phyloP scores from a whole-genome alignment of 2,888 invertebrate genomes.

The Limenitis camilla region DNA sequence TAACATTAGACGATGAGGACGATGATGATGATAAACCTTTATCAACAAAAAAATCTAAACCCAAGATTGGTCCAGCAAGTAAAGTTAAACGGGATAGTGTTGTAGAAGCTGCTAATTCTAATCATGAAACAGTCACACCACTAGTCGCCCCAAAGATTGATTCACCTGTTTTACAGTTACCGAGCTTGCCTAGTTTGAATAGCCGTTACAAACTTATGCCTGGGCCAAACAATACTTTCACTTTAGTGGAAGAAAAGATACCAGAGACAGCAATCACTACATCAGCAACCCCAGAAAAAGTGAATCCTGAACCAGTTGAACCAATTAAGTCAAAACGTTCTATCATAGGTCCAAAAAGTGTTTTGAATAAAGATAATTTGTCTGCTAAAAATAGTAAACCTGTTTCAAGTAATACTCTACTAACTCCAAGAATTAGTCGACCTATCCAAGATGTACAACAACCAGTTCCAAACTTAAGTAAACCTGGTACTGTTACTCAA shows the following conservation, averaged over 20 bases:
- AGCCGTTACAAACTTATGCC: slow-evolving; percentile 55
- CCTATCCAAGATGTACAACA: too few species aligned
- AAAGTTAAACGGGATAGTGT: slow-evolving; percentile 37
- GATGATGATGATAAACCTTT: slow-evolving; percentile 26
- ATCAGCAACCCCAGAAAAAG: slow-evolving; percentile 9
- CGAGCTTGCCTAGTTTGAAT: slow-evolving; percentile 43
- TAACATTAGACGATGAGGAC: slow-evolving; percentile 19
- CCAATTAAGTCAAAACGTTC: background rate
- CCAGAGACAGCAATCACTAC: too few species aligned
- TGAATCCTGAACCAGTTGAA: background rate
- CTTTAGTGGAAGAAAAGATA: slow-evolving; percentile 55
- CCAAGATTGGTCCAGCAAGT: slow-evolving; percentile 60
- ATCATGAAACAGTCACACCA: slow-evolving; percentile 2
- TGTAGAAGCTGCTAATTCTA: slow-evolving; percentile 19
- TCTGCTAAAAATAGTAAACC: background rate
- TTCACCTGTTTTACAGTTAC: slow-evolving; percentile 40
- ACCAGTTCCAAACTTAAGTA: background rate
- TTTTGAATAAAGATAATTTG: background rate
- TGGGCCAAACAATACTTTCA: slow-evolving; percentile 61
- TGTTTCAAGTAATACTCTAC: background rate
- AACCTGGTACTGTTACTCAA: slow-evolving; percentile 19
- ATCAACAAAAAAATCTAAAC: slow-evolving; percentile 35
- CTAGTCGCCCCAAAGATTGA: slow-evolving; percentile 10
- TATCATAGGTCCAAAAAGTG: slow-evolving; percentile 6
- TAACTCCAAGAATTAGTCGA: too few species aligned